phyloP scores from a whole-genome alignment of 2,888 invertebrate species.

The Eugnorisma glareosa region DNA sequence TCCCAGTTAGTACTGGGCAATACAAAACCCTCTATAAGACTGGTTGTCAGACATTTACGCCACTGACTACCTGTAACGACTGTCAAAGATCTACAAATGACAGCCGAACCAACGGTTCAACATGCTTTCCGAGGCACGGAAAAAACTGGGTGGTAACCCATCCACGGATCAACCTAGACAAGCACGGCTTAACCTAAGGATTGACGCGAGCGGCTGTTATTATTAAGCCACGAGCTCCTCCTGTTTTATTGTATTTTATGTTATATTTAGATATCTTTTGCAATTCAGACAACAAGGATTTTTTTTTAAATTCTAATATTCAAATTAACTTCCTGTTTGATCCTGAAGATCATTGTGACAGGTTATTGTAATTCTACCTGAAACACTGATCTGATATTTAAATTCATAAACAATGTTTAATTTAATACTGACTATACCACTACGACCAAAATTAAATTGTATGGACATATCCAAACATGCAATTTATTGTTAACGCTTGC shows the following conservation, averaged over 20 bases:
- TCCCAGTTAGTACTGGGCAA: not conserved
- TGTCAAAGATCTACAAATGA: too few relatives aligned
- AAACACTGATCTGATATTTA: not conserved
- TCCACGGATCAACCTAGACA: not conserved
- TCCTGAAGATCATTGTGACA: not conserved
- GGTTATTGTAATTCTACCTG: not conserved
- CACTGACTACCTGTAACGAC: too few relatives aligned
- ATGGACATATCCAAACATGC: constrained; percentile 12
- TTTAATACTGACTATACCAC: not conserved
- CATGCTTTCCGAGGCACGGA: not conserved
- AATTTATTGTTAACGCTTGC: constrained; percentile 24
- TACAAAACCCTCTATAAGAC: too few relatives aligned
- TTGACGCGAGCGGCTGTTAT: too few relatives aligned
- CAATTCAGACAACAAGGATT: not conserved
- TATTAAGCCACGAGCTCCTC: too few relatives aligned
- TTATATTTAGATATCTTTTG: not conserved
- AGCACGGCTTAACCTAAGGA: too few relatives aligned
- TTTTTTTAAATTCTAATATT: too few relatives aligned
- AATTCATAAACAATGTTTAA: not conserved
- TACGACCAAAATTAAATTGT: constrained; percentile 11
- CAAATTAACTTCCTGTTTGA: too few relatives aligned
- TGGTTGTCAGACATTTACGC: too few relatives aligned
- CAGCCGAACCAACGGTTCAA: not conserved
- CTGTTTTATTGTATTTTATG: too few relatives aligned
- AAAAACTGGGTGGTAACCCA: not conserved